phyloP scores from a whole-genome alignment of 2,113 vertebrate species.

The Acrocephalus arundinaceus region DNA sequence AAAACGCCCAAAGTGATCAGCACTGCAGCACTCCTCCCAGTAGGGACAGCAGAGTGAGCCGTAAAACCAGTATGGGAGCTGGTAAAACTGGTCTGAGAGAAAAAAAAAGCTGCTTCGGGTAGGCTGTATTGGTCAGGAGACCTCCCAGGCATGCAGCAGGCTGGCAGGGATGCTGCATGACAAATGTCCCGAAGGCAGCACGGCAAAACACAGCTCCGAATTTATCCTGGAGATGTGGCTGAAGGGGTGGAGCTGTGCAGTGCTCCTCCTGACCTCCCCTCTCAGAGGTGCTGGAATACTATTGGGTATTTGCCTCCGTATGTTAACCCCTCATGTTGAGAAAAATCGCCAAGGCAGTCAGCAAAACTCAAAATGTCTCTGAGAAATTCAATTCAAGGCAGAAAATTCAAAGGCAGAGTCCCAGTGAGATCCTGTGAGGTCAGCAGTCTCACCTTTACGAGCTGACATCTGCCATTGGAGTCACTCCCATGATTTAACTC shows the following conservation, averaged over 20 bases:
- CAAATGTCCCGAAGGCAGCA: neutral
- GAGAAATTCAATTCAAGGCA: neutral
- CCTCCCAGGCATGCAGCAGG: neutral
- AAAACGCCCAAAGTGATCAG: neutral
- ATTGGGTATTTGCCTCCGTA: neutral
- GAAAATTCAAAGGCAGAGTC: neutral
- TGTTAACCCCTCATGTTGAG: neutral
- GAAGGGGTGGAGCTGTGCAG: neutral
- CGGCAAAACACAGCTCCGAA: neutral
- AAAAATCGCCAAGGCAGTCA: neutral
- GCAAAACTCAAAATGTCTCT: neutral
- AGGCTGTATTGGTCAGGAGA: neutral
- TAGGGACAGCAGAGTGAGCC: neutral
- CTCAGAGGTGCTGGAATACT: neutral
- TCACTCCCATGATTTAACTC: neutral
- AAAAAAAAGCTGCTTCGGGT: neutral
- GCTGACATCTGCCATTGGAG: neutral
- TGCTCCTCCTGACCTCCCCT: neutral
- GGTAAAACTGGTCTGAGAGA: slow-evolving; percentile 37
- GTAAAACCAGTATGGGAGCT: slow-evolving; percentile 35
- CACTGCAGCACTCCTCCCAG: neutral
- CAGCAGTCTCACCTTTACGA: neutral
- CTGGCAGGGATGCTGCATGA: neutral
- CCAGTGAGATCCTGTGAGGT: neutral
- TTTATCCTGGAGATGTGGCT: neutral